Base-by-base conservation (phyloP, 1,140 invertebrate genomes). In the Meloidogyne floridensis region DNA sequence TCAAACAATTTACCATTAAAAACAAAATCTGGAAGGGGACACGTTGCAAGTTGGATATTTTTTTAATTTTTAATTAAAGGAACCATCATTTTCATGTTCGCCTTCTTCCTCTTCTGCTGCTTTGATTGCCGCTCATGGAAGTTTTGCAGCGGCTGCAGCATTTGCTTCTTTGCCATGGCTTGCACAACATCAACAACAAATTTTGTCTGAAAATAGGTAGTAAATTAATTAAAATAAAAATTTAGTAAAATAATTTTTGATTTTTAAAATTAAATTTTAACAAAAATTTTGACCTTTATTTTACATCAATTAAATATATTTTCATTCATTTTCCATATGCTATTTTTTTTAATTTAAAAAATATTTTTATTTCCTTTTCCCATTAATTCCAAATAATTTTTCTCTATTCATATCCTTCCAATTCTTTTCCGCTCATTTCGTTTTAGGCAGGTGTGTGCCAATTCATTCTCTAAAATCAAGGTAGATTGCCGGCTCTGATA, bases 351-450 rank as follows among this genome's bases (percentile, higher is more conserved):
- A 65, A 6, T 65, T n/a, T n/a, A 65, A 65, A 65, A 65, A n/a
- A 65, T 65, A n/a, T 65, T 65, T n/a, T 59, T 65, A 65, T n/a
- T 65, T 65, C 59, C n/a, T 65, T 15, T n/a, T 65, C 15, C 59
- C 59, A 65, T 65, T 65, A 65, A 65, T 65, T 65, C 59, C n/a
- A 65, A 65, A 15, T 59, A 65, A n/a, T 65, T n/a, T 15, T 15
- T 59, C 11, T 59, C 11, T 65, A n/a, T 81, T 77, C 15, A 47
- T 13, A n/a, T 65, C n/a, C 59, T 65, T 8, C n/a, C 15, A 65
- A 65, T 65, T 65, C 59, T 65, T 65, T 65, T 65, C 59, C 59
- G 59, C 59, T 65, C n/a, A 65, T 65, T 65, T 65, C 59, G 59
- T 65, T 65, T 65, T 65, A 65, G 59, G 59, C 59, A 65, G 59